Evolutionary conservation across 2,888 invertebrate species (phyloP).

Genomic region (Acanthoscelides obtectus): DNA sequence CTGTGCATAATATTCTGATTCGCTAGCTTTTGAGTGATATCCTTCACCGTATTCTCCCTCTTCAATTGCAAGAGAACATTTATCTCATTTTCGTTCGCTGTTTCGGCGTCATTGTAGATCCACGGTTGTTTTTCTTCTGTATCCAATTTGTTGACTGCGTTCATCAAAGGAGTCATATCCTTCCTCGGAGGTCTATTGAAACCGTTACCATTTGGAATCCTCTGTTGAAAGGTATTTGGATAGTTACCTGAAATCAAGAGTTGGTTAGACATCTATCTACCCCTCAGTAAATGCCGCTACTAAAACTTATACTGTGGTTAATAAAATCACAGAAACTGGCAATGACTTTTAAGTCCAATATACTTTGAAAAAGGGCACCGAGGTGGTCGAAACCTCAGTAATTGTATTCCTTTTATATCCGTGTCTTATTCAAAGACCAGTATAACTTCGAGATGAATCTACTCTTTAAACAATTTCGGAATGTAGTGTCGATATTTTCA

Average conservation of each 20-base stretch:
- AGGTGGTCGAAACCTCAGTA: no score
- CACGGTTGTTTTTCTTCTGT: constrained; percentile 50
- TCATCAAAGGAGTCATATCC: constrained; percentile 53
- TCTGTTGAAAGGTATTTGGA: constrained; percentile 55
- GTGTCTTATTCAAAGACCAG: no score
- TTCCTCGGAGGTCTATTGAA: constrained; percentile 47
- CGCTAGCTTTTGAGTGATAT: constrained; percentile 79
- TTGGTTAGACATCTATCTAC: background rate
- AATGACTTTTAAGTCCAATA: no score
- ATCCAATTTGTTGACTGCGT: constrained; percentile 54
- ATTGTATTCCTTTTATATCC: no score
- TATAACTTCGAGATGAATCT: no score
- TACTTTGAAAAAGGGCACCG: no score
- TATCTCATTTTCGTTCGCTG: constrained; percentile 49
- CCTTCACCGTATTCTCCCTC: constrained; percentile 82
- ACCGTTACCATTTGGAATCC: constrained; percentile 57
- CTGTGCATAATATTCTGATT: constrained; percentile 60
- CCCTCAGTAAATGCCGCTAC: no score
- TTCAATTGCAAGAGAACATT: constrained; percentile 65
- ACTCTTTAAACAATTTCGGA: no score
- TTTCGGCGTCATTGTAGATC: constrained; percentile 48
- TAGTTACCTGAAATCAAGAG: constrained; percentile 50
- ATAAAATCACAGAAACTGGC: no score
- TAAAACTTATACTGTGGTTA: no score
- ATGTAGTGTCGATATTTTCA: no score